Percentiles rank a stretch among this genome's conserved stretches.
phyloP scores from a whole-genome alignment of 1,140 invertebrate species.

The Anoplolepis gracilipes region DNA sequence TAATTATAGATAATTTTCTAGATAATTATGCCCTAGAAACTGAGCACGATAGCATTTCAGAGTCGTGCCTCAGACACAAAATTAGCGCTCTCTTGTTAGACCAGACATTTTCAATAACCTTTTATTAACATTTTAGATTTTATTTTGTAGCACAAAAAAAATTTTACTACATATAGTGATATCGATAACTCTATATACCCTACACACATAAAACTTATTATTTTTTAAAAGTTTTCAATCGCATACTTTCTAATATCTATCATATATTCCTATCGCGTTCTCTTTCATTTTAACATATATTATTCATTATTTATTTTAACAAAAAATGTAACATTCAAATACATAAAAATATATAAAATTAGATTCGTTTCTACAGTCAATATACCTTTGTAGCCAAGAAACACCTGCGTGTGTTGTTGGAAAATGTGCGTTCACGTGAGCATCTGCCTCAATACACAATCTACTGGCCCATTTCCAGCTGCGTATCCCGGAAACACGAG shows the following conservation, averaged over 20 bases:
- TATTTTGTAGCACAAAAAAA: neutral
- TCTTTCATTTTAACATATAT: neutral
- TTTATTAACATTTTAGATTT: neutral
- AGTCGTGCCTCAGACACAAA: conserved; percentile 18
- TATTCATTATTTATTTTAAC: no score
- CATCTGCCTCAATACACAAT: conserved; percentile 59
- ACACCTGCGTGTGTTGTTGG: conserved; percentile 63
- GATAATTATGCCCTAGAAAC: neutral
- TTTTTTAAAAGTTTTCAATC: neutral
- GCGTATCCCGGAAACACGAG: conserved; percentile 10
- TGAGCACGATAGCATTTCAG: conserved; percentile 45
- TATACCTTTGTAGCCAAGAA: conserved; percentile 15
- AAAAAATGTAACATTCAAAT: neutral
- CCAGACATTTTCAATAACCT: neutral
- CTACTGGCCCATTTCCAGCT: conserved; percentile 68
- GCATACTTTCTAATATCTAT: no score
- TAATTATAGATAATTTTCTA: neutral
- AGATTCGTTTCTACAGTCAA: conserved; percentile 36
- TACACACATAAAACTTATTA: neutral
- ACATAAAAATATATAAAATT: neutral
- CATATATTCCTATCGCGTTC: neutral
- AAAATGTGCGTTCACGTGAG: conserved; percentile 54
- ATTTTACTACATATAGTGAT: neutral
- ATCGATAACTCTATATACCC: no score
- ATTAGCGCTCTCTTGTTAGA: neutral